Evolutionary conservation across 2,888 invertebrate genomes (phyloP).

Genomic region (Stenolophus ochropezus): DNA sequence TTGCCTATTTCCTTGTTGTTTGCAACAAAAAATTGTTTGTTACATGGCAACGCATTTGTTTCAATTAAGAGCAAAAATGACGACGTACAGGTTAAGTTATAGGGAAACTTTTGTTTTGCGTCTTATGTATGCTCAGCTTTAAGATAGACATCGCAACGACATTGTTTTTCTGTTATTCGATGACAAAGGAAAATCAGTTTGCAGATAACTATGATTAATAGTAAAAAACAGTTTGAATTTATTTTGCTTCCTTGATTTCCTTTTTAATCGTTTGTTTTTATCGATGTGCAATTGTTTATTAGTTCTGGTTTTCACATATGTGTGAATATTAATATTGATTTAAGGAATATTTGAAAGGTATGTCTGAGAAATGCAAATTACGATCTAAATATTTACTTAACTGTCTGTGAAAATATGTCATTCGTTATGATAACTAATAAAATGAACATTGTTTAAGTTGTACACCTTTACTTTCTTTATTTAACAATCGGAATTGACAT

Average conservation of each 20-base stretch:
- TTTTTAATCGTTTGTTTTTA: background rate
- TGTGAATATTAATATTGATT: constrained; percentile 11
- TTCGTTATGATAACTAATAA: constrained; percentile 2
- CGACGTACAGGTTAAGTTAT: background rate
- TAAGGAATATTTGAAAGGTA: constrained; percentile 22
- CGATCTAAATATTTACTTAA: constrained; percentile 4
- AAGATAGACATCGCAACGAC: constrained; percentile 23
- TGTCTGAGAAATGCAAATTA: constrained; percentile 7
- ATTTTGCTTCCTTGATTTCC: background rate
- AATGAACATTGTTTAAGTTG: background rate
- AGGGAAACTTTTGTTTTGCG: background rate
- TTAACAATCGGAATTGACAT: background rate
- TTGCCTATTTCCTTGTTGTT: constrained; percentile 1
- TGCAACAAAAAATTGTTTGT: background rate
- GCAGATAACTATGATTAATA: constrained; percentile 36
- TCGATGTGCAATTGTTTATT: background rate
- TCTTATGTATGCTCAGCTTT: constrained; percentile 7
- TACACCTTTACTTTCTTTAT: background rate
- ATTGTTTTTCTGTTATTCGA: constrained; percentile 29
- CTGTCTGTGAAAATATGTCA: background rate
- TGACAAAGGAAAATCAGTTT: constrained; percentile 32
- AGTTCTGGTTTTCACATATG: background rate
- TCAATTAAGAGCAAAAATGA: background rate
- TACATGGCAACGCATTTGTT: background rate
- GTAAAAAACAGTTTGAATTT: background rate